phyloP scores from a whole-genome alignment of 2,797 vertebrate genomes.

The Scolopax rusticola region DNA sequence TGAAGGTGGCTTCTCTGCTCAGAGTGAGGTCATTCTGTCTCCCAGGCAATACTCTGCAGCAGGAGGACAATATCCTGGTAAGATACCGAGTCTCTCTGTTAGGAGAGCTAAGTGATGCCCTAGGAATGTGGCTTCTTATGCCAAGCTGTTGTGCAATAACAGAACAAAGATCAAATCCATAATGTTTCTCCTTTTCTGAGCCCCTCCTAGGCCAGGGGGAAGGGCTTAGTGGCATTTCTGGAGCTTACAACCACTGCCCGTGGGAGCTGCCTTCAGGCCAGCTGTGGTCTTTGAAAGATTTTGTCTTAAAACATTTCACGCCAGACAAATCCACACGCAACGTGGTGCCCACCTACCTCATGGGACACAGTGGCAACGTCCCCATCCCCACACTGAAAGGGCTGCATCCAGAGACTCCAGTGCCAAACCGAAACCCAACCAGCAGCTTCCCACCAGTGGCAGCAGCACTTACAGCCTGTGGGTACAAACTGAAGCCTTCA shows the following conservation, averaged over 20 bases:
- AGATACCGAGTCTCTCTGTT: not conserved
- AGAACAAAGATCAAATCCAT: not conserved
- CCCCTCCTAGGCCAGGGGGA: not conserved
- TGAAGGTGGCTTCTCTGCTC: not conserved
- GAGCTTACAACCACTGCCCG: not conserved
- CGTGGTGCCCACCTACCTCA: not conserved
- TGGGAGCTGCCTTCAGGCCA: not conserved
- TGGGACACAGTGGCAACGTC: accelerated
- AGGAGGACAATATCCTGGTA: not conserved
- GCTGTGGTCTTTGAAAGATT: not conserved
- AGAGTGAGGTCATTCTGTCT: not conserved
- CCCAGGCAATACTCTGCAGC: not conserved
- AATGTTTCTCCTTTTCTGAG: not conserved
- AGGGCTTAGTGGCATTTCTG: not conserved
- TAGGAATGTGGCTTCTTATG: not conserved
- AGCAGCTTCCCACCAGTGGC: not conserved
- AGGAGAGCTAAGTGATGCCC: not conserved
- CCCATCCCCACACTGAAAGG: not conserved
- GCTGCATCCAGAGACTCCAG: not conserved
- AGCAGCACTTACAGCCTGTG: not conserved
- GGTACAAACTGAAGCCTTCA: not conserved
- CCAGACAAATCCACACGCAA: not conserved
- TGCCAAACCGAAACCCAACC: not conserved
- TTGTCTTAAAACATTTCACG: not conserved
- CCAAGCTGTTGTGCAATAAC: not conserved